Evolutionary conservation across 2,888 invertebrate genomes (phyloP).

Genomic region (Phania funesta): DNA sequence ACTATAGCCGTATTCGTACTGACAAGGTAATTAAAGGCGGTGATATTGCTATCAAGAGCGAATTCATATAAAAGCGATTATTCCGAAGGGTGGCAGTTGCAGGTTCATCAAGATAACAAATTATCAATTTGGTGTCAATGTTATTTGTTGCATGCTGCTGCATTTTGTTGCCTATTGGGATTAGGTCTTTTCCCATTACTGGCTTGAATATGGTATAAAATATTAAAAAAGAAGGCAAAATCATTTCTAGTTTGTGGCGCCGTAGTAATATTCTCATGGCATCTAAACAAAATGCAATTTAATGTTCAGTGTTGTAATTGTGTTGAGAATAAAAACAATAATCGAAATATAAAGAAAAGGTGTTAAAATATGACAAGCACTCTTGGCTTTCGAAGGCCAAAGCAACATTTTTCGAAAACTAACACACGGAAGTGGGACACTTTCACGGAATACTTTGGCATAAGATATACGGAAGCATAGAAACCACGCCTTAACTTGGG

Average conservation of each 20-base stretch:
- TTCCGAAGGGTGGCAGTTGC: constrained; percentile 9
- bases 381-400: too few species aligned
- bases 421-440: too few species aligned
- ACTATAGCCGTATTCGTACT: too few species aligned
- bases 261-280: background rate
- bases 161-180: constrained; percentile 38
- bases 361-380: background rate
- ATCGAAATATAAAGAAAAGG: background rate
- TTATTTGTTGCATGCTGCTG: constrained; percentile 34
- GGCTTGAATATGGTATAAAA: constrained; percentile 45
- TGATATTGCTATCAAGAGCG: background rate
- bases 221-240: too few species aligned
- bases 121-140: constrained; percentile 54
- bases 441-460: too few species aligned
- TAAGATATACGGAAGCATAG: too few species aligned
- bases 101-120: constrained; percentile 38
- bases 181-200: constrained; percentile 47
- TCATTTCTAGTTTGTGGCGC: background rate
- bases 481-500: too few species aligned
- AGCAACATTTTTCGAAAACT: too few species aligned
- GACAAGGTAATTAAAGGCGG: constrained; percentile 38
- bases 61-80: background rate
- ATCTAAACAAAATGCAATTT: background rate
- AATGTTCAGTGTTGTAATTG: background rate
- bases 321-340: background rate